phyloP scores from a whole-genome alignment of 2,797 vertebrate species.

The Squalus acanthias region DNA sequence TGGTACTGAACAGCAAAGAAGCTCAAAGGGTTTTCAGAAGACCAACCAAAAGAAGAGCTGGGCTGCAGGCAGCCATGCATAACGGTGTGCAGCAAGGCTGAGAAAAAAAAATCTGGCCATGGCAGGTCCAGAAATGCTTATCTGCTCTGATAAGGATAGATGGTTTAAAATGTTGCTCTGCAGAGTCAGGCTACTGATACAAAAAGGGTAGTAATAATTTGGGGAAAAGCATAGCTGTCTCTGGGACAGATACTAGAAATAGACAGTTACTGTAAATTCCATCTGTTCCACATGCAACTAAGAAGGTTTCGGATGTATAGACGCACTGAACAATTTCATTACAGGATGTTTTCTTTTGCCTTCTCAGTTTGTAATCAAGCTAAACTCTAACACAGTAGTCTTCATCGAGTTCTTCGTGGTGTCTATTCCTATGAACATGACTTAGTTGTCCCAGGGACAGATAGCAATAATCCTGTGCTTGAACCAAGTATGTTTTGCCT shows the following conservation, averaged over 20 bases:
- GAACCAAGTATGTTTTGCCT: constrained; percentile 24
- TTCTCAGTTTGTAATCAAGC: constrained; percentile 28
- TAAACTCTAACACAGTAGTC: constrained; percentile 18
- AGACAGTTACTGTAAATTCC: constrained; percentile 21
- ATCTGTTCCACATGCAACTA: constrained; percentile 16
- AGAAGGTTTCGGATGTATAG: constrained; percentile 26
- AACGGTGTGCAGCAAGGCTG: neutral
- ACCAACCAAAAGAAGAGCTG: constrained; percentile 6
- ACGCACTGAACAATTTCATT: constrained; percentile 23
- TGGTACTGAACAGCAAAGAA: constrained; percentile 29
- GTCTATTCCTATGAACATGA: constrained; percentile 31
- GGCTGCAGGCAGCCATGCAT: constrained; percentile 26
- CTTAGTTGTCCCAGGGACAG: constrained; percentile 31
- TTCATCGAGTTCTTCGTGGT: constrained; percentile 21
- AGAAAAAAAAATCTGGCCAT: constrained; percentile 17
- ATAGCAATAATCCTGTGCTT: constrained; percentile 35
- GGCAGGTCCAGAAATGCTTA: constrained; percentile 33
- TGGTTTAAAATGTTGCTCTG: constrained; percentile 30
- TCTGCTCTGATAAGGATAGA: constrained; percentile 34
- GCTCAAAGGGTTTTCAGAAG: constrained; percentile 26
- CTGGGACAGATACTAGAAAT: constrained; percentile 28
- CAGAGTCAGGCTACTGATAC: constrained; percentile 9
- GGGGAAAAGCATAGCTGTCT: constrained; percentile 31
- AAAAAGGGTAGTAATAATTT: constrained; percentile 1
- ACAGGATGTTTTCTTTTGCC: constrained; percentile 33